Evolutionary conservation across 1,140 invertebrate species (phyloP).

Genomic region (Leucophenga varia): DNA sequence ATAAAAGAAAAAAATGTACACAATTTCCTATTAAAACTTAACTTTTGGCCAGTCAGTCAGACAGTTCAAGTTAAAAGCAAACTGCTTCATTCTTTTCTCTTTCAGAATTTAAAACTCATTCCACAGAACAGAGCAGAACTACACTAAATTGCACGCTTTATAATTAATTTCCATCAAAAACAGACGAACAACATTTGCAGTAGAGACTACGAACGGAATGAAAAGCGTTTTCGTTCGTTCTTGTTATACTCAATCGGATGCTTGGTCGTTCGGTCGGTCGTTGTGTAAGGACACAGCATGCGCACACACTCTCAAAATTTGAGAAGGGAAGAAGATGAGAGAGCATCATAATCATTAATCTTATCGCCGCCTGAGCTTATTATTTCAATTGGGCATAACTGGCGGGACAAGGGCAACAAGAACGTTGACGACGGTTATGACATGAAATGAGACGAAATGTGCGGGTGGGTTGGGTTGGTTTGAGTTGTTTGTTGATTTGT

Average conservation of each 20-base stretch:
- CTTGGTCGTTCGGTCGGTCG: too few relatives aligned
- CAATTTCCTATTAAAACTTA: slow-evolving; percentile 8
- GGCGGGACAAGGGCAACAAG: too few relatives aligned
- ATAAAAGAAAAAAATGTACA: slow-evolving; percentile 7
- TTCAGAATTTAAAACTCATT: too few relatives aligned
- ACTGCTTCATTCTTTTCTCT: too few relatives aligned
- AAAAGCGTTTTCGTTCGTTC: too few relatives aligned
- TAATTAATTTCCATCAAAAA: slow-evolving; percentile 57
- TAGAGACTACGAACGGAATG: too few relatives aligned
- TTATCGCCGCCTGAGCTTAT: slow-evolving; percentile 57
- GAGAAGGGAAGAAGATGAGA: slow-evolving; percentile 18
- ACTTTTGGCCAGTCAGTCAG: slow-evolving; percentile 13
- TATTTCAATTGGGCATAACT: slow-evolving; percentile 45
- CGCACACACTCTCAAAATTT: too few relatives aligned
- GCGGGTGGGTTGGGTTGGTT: slow-evolving; percentile 1
- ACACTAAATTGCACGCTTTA: slow-evolving; percentile 54
- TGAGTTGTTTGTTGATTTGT: slow-evolving; percentile 1
- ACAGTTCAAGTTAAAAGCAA: too few relatives aligned
- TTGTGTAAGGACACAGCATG: too few relatives aligned
- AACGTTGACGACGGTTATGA: not conserved
- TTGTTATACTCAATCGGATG: too few relatives aligned
- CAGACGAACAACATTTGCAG: slow-evolving; percentile 35
- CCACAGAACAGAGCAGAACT: too few relatives aligned
- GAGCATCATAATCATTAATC: slow-evolving; percentile 54
- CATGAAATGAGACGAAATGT: not conserved